Conservation (phyloP, 2,888 invertebrate genomes). For the Mesopsocus fuscifrons region DNA sequence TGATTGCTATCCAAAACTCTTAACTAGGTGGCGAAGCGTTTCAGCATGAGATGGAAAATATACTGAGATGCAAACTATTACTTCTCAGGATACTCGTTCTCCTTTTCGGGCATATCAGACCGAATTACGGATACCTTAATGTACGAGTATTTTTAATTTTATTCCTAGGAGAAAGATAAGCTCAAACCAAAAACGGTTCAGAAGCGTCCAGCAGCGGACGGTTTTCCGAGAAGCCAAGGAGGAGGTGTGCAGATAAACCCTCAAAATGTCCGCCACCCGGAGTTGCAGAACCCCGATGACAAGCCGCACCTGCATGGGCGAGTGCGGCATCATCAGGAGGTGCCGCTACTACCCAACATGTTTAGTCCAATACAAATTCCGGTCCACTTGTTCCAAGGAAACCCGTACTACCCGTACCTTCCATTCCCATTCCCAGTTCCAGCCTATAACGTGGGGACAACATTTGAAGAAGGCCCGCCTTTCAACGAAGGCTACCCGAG, state of each 20-base stretch:
- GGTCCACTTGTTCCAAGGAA: neutral
- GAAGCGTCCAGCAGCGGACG: neutral
- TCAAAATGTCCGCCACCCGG: slow-evolving; percentile 1
- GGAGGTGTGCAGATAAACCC: slow-evolving; percentile 3
- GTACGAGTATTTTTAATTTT: too few relatives aligned
- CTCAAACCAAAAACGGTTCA: too few relatives aligned
- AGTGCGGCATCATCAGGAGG: neutral
- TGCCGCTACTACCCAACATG: neutral
- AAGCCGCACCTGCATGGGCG: neutral
- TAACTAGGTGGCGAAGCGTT: too few relatives aligned
- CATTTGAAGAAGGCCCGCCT: neutral
- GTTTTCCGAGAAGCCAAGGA: neutral
- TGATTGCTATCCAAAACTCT: too few relatives aligned
- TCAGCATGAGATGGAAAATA: too few relatives aligned
- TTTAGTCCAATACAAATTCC: slow-evolving; percentile 1
- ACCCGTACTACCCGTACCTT: neutral
- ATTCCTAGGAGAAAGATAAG: too few relatives aligned
- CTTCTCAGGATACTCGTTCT: too few relatives aligned
- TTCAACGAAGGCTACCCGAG: neutral
- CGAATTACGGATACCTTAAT: too few relatives aligned
- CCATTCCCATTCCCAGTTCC: neutral
- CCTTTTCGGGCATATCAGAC: too few relatives aligned
- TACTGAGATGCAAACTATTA: too few relatives aligned
- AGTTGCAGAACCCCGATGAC: slow-evolving; percentile 2
- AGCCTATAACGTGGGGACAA: slow-evolving; percentile 1